Percentiles rank a stretch among this genome's conserved stretches.
These are phyloP conservation scores for Acronicta aceris DNA, from an alignment of 2,888 invertebrate genomes.

Conservation along the genomic window DNA sequence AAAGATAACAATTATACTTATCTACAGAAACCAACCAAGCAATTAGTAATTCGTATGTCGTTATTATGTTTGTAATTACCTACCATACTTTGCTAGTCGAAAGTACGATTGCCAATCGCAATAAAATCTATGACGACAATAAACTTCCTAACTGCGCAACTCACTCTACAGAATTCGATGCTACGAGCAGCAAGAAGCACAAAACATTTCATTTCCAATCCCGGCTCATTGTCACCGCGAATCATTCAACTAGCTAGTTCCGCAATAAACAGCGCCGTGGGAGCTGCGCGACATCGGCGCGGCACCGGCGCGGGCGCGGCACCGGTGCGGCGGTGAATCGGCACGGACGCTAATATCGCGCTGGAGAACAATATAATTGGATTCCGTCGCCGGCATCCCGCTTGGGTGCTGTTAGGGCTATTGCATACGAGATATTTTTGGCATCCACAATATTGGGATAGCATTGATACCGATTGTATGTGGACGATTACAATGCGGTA, in stretches of 20 bases:
- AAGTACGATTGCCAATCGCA: neutral
- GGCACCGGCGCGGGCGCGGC: neutral
- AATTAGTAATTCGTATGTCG: too few species aligned
- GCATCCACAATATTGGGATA: slow-evolving; percentile 4
- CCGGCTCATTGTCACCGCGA: slow-evolving; percentile 43
- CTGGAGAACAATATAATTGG: slow-evolving; percentile 56
- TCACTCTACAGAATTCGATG: slow-evolving; percentile 18
- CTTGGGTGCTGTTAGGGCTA: slow-evolving; percentile 30
- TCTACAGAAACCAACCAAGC: too few species aligned
- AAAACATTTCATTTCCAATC: slow-evolving; percentile 53
- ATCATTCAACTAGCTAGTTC: slow-evolving; percentile 52
- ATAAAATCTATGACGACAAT: slow-evolving; percentile 27
- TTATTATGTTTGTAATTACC: too few species aligned
- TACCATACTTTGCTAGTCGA: too few species aligned
- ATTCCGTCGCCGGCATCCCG: slow-evolving; percentile 51
- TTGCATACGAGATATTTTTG: slow-evolving; percentile 23
- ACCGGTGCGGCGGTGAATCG: slow-evolving; percentile 3
- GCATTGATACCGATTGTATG: neutral
- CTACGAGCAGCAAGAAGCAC: slow-evolving; percentile 40
- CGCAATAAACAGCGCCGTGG: slow-evolving; percentile 39
- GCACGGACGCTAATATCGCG: slow-evolving; percentile 42
- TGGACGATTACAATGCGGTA: too few species aligned
- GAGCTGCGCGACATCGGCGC: slow-evolving; percentile 11
- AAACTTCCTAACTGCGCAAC: slow-evolving; percentile 8
- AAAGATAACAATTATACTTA: too few species aligned